Evolutionary conservation across 2,888 invertebrate species (phyloP), one percentile per base, ranked within the genome.

Genomic region (Melanargia galathea): DNA sequence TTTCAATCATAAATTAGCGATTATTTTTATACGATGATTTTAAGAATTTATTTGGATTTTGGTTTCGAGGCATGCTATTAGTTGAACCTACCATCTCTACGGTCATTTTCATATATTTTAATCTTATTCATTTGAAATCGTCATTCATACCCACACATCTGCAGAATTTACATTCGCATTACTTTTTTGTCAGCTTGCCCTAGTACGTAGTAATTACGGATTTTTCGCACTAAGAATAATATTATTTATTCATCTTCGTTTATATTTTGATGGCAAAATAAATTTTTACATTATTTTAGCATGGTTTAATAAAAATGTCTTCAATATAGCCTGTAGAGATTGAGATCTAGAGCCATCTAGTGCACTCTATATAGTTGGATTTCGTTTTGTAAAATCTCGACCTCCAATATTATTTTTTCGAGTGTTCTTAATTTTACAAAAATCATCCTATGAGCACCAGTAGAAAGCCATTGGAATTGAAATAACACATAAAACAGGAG

Each of bases 341-440:
- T 66, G 55, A 51, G n/a, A n/a, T n/a, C n/a, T n/a, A n/a, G n/a
- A 63, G 30, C 18, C 52, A 63, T 35, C n/a, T 60, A 67, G 54
- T 68, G 70, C 68, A 70, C 68, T 52, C 55, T 70, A 68, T 62
- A 63, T 66, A 33, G 46, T 56, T 57, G 18, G 33, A 63, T 52
- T 65, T 60, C 58, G 38, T 65, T 71, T 66, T 68, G 13, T 62
- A 71, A 62, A 64, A 68, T 61, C 70, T 73, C 70, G 69, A 68
- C 81, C 88, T 90, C 90, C 90, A 89, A 89, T 90, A 88, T 79
- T 90, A 88, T 90, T 90, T 72, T 65, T 49, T 64, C 55, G n/a
- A 43, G 7, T 35, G 33, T 13, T 56, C 1, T 24, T 51, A 38
- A 48, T 16, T 20, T 24, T 55, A 13, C 22, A 30, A 54, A n/a